phyloP scores from a whole-genome alignment of 2,888 invertebrate species.

The Philaethria dido region DNA sequence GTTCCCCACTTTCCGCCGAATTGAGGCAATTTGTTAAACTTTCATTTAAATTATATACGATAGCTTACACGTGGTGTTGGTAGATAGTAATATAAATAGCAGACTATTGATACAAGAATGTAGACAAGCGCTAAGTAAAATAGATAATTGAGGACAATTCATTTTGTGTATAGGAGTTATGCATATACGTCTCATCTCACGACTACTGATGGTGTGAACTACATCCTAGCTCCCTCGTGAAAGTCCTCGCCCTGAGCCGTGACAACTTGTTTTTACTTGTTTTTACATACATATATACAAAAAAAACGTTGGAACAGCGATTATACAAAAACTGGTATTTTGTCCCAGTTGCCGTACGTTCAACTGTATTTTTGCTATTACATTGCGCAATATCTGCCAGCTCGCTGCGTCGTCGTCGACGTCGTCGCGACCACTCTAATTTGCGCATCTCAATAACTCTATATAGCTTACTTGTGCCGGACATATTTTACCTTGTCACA shows the following conservation, averaged over 20 bases:
- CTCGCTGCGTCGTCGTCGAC: background rate
- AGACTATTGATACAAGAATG: constrained; percentile 3
- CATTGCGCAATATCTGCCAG: constrained; percentile 26
- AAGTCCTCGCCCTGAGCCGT: background rate
- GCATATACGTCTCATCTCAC: background rate
- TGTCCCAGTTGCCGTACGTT: constrained; percentile 30
- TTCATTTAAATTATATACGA: background rate
- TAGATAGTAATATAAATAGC: background rate
- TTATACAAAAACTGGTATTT: constrained; percentile 23
- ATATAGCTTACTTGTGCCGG: background rate
- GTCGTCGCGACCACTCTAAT: constrained; percentile 5
- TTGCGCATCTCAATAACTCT: constrained; percentile 16
- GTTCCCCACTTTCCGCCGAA: no score
- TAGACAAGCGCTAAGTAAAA: constrained; percentile 3
- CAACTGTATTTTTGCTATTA: constrained; percentile 31
- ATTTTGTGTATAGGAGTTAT: background rate
- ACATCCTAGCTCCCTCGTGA: background rate
- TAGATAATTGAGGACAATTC: constrained; percentile 1
- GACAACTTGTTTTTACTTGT: background rate
- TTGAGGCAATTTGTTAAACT: no score
- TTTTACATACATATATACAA: background rate
- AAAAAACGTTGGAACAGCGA: constrained; percentile 19
- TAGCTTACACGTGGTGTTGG: background rate
- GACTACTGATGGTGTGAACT: background rate
- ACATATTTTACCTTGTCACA: background rate